These are phyloP conservation scores for Cryptoleucopteryx plumbea DNA, from an alignment of 2,113 vertebrate species.

Conservation along the genomic window DNA sequence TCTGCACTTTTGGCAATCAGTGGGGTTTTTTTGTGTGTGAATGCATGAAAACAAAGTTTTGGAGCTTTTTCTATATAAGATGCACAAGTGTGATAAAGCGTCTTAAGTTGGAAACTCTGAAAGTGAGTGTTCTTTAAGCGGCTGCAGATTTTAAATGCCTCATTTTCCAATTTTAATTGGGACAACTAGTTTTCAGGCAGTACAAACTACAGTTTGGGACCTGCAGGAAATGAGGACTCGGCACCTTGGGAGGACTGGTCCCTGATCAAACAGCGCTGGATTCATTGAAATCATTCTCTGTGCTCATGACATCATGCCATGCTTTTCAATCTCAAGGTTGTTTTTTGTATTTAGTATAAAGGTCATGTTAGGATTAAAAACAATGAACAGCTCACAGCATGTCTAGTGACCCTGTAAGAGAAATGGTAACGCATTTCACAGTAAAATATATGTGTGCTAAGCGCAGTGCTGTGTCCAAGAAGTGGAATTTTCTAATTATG, in stretches of 20 bases:
- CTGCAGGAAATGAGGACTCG: constrained; percentile 26
- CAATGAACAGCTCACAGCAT: constrained; percentile 48
- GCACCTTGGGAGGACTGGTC: constrained; percentile 40
- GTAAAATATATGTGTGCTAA: neutral
- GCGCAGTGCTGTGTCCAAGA: neutral
- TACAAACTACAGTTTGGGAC: neutral
- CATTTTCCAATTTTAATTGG: neutral
- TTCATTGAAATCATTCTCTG: constrained; percentile 42
- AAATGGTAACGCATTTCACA: neutral
- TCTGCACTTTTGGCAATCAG: neutral
- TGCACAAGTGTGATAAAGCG: neutral
- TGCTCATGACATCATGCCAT: constrained; percentile 46
- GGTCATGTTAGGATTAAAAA: constrained; percentile 64
- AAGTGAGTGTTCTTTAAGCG: neutral
- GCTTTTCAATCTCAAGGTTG: constrained; percentile 50
- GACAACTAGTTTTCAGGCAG: neutral
- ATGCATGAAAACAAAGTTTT: neutral
- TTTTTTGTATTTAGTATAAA: constrained; percentile 57
- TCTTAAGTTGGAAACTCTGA: neutral
- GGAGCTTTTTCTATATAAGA: neutral
- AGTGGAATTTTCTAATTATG: constrained; percentile 50
- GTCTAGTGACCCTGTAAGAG: constrained; percentile 44
- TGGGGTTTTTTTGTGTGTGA: neutral
- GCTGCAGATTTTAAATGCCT: neutral
- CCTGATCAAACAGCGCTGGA: neutral